A percentile compares a stretch with the other conserved stretches of the same genome.
phyloP scores from a whole-genome alignment of 2,888 invertebrate species.

The Coleophora deauratella region DNA sequence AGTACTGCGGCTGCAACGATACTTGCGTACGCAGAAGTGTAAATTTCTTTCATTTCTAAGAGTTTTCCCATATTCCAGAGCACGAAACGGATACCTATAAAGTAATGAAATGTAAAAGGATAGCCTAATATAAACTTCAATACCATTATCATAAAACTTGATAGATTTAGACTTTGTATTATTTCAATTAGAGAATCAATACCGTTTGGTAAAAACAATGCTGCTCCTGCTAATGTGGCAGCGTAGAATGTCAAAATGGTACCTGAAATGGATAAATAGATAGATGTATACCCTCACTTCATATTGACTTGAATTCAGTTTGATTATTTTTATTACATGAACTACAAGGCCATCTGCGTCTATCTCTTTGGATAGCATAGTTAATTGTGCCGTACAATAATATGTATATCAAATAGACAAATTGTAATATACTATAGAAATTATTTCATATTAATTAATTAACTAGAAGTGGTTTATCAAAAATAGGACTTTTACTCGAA shows the following conservation, averaged over 20 bases:
- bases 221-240: slow-evolving; percentile 30
- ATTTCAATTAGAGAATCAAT: slow-evolving; percentile 45
- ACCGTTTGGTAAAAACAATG: slow-evolving; percentile 47
- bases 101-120: slow-evolving; percentile 50
- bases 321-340: no score
- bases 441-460: no score
- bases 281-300: no score
- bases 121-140: slow-evolving; percentile 38
- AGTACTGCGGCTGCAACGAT: not conserved
- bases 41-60: slow-evolving; percentile 30
- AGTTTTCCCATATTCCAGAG: slow-evolving; percentile 37
- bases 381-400: no score
- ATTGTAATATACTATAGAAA: no score
- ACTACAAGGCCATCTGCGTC: no score
- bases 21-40: slow-evolving; percentile 21
- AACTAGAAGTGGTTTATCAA: no score
- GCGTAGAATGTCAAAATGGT: slow-evolving; percentile 31
- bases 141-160: slow-evolving; percentile 21
- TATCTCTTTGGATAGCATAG: no score
- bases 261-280: slow-evolving; percentile 37
- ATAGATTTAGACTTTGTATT: slow-evolving; percentile 47
- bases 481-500: no score
- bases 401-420: no score
- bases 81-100: slow-evolving; percentile 44
- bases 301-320: no score